A percentile compares a stretch with the other conserved stretches of the same genome.
Conservation (phyloP, 2,888 invertebrate genomes). For the Tenthredo amoena region DNA sequence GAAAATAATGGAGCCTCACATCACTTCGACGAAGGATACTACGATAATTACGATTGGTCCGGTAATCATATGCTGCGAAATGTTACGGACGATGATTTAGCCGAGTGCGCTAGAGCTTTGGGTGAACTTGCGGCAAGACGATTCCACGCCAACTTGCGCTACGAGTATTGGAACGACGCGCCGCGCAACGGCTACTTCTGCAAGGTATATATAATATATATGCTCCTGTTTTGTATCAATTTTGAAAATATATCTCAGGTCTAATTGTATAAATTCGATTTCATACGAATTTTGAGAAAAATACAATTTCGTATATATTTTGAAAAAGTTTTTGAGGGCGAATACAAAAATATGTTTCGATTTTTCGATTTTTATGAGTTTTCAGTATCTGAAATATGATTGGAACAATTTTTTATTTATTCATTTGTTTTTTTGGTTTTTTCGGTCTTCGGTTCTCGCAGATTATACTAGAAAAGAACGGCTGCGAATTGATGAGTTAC, state of each 20-base stretch:
- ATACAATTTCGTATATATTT: background rate
- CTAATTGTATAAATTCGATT: background rate
- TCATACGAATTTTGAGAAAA: background rate
- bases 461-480: constrained; percentile 38
- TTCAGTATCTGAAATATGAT: background rate
- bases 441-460: background rate
- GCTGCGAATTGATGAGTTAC: constrained; percentile 27
- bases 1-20: background rate
- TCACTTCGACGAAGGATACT: background rate
- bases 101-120: constrained; percentile 4
- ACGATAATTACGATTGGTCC: background rate
- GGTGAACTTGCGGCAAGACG: constrained; percentile 38
- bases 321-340: background rate
- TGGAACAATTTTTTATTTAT: background rate
- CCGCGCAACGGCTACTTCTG: background rate
- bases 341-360: background rate
- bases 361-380: background rate
- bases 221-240: background rate
- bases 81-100: background rate
- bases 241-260: background rate
- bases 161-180: constrained; percentile 28
- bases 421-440: background rate
- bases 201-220: too few species aligned
- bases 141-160: constrained; percentile 28
- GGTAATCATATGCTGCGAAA: background rate